Conservation (phyloP, 2,113 vertebrate genomes). For the Gymnobelideus leadbeateri region DNA sequence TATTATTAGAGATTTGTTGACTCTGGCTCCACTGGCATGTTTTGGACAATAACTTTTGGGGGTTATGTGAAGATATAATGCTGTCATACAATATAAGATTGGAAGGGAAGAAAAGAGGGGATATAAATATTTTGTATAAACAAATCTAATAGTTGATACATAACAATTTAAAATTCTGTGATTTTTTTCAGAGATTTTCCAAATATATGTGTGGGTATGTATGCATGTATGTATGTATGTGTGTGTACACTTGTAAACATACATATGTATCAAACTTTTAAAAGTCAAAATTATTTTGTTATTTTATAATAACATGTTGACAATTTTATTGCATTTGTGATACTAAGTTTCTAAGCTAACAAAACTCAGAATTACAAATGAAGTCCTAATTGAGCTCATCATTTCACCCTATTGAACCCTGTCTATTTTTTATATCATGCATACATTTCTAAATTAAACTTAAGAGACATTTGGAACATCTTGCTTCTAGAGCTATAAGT, state of each 20-base stretch:
- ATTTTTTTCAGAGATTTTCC: slow-evolving; percentile 16
- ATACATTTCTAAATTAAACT: neutral
- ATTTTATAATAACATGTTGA: neutral
- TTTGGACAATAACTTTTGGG: neutral
- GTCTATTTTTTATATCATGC: neutral
- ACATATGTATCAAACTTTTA: neutral
- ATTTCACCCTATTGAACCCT: neutral
- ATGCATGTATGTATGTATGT: neutral
- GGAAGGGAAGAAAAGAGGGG: no score
- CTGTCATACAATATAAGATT: no score
- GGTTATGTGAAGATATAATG: neutral
- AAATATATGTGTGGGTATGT: neutral
- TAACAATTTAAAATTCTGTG: neutral
- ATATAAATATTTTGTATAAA: neutral
- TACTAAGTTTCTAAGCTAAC: neutral
- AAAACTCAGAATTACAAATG: neutral
- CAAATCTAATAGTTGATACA: neutral
- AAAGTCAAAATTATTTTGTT: neutral
- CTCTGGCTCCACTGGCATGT: neutral
- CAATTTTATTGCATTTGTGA: neutral
- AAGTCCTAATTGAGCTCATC: neutral
- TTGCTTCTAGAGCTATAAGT: neutral
- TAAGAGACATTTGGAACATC: neutral
- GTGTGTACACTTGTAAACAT: neutral
- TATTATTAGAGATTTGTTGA: neutral